Base-by-base conservation (phyloP, 1,140 invertebrate species). In the Leucophenga varia region DNA sequence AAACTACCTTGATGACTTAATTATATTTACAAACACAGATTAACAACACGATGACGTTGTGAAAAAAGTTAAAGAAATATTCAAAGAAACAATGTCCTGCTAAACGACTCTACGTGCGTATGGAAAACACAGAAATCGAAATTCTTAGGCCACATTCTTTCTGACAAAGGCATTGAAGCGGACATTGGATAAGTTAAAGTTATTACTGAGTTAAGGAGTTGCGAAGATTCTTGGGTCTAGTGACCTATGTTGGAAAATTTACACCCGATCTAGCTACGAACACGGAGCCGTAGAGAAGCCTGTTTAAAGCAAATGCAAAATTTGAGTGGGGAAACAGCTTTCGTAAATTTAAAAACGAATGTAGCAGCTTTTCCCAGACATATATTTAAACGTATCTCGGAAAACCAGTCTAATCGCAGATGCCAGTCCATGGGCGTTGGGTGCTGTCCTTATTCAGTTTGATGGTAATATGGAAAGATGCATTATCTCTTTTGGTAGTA, bases 371-470 rank as follows among this genome's bases (percentile, higher is more conserved):
- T 22, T 13, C 12, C 37, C 50, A 67, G 35, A 36, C 42, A 61
- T 21, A 49, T 54, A 25, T 22, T 58, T 38, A 77, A 74, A 6
- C 44, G 57, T 30, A 53, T 77, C 12, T 54, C 75, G 17, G 73
- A 76, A 6, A 76, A n/a, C n/a, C n/a, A n/a, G n/a, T n/a, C n/a
- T n/a, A n/a, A n/a, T n/a, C n/a, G n/a, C n/a, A n/a, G n/a, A 79
- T 61, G 77, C 77, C 1, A 77, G 74, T 46, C 77, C 76, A n/a
- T 65, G 74, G 9, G 75, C 59, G 7, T 45, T 80, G 38, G 75
- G 39, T 10, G 38, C 43, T 10, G 43, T 46, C n/a, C 25, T 51
- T 17, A n/a, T n/a, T n/a, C n/a, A n/a, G n/a, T n/a, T n/a, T n/a
- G n/a, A n/a, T n/a, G 13, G 14, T 43, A 32, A 9, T 42, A 25